phyloP scores from a whole-genome alignment of 1,140 invertebrate species.

The Linepithema humile region DNA sequence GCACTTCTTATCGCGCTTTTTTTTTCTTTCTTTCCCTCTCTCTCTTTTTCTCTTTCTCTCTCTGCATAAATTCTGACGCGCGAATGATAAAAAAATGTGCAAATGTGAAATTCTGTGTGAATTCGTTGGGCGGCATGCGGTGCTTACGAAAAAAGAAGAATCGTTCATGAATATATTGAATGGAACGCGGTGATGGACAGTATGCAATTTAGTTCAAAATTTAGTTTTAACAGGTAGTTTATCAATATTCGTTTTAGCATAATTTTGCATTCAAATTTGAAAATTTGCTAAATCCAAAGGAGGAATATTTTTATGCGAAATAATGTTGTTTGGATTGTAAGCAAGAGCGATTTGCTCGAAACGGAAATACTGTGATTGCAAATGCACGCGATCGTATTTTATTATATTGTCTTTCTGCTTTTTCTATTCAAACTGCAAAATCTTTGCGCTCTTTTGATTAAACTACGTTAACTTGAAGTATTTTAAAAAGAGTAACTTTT shows the following conservation, averaged over 20 bases:
- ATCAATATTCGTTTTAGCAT: background rate
- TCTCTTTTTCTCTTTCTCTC: background rate
- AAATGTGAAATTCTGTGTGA: background rate
- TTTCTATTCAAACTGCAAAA: background rate
- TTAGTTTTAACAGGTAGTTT: background rate
- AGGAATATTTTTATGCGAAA: background rate
- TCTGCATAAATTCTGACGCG: background rate
- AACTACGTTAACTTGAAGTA: too few species aligned
- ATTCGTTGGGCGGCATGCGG: background rate
- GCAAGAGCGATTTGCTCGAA: background rate
- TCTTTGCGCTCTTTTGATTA: background rate
- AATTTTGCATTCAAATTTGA: background rate
- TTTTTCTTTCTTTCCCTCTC: background rate
- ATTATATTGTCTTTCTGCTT: background rate
- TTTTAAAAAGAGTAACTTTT: too few species aligned
- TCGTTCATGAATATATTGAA: background rate
- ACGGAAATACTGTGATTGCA: background rate
- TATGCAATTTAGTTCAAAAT: background rate
- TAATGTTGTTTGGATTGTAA: background rate
- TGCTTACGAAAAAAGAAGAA: background rate
- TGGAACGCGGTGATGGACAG: background rate
- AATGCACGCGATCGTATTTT: conserved; percentile 10
- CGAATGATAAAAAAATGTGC: background rate
- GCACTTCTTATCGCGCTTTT: background rate
- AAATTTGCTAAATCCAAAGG: background rate